Base-by-base conservation (phyloP, 2,113 vertebrate genomes). In the Aptenodytes forsteri region DNA sequence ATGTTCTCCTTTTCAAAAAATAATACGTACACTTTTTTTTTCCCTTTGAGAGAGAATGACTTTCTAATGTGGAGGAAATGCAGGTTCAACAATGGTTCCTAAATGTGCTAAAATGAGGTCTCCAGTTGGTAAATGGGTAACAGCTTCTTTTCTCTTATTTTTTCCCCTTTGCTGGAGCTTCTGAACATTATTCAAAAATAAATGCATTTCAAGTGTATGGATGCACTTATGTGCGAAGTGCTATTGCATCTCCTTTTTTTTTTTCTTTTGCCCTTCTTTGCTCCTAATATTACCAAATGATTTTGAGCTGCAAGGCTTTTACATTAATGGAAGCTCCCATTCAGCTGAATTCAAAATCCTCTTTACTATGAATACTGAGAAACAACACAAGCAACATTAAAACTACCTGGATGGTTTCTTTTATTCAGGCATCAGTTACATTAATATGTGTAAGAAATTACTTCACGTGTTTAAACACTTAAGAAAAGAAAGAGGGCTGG, bases 291-390 rank as follows among this genome's bases (percentile, higher is more conserved):
- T 52, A 77, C 42, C 50, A 87, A 89, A 90, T 44, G n/a, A 91
- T 85, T 96, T 89, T 86, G 50, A 87, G 34, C 78, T 46, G 10
- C 56, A 25, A 82, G 42, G 46, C 25, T 93, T 96, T 97, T 87
- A 72, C 78, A 11, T 70, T 97, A 93, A 93, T 90, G 30, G 23
- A 92, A 55, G 20, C 3, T 89, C n/a, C n/a, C 36, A 83, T 34
- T 96, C 91, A 89, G 26, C 14, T 62, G 47, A 88, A 94, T 90
- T 89, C 22, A 83, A 96, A 95, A 83, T 75, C 56, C 22, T 82
- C 64, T 94, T 72, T 89, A 50, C 62, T 95, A 21, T 47, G 44
- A 54, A 56, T 82, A 84, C 19, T 25, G 40, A 89, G 79, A 64
- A 46, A 50, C 62, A 58, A 66, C 29, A 96, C 6, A 70, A 1